These are phyloP conservation scores for Oedothorax gibbosus DNA, from an alignment of 1,140 invertebrate species.

Conservation along the genomic window DNA sequence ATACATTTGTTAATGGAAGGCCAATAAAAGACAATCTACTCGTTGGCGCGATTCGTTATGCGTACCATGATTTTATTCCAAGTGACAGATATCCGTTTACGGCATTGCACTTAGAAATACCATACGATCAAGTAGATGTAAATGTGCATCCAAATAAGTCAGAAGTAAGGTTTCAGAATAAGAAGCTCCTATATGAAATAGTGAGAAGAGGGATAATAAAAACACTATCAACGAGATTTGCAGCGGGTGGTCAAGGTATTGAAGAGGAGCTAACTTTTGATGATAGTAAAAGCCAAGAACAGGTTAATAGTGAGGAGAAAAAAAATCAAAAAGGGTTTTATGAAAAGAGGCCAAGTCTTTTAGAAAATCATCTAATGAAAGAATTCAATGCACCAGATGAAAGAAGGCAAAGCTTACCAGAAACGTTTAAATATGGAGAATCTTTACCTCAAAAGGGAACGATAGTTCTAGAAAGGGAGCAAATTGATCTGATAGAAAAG, in stretches of 20 bases:
- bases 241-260: not conserved
- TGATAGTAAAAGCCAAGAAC: not conserved
- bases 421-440: not conserved
- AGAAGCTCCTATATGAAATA: not conserved
- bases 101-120: not conserved
- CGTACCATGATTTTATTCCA: conserved; percentile 1
- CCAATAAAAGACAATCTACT: not conserved
- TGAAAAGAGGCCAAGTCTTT: conserved; percentile 5
- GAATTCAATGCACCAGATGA: conserved; percentile 8
- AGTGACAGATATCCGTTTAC: not conserved
- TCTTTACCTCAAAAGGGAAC: not conserved
- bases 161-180: not conserved
- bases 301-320: not conserved
- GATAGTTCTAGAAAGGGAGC: not conserved
- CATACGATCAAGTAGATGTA: conserved; percentile 2
- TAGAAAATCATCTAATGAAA: conserved; percentile 9
- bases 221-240: not conserved
- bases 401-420: not conserved
- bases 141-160: conserved; percentile 1
- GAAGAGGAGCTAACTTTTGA: conserved; percentile 5
- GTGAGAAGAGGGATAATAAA: conserved; percentile 8
- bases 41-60: not conserved
- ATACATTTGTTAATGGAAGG: conserved; percentile 8
- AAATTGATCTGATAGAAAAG: not conserved
- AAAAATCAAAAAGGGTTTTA: conserved; percentile 2